Evolutionary conservation across 2,888 invertebrate species (phyloP), one percentile per base, ranked within the genome.

Genomic region (Trissolcus japonicus): DNA sequence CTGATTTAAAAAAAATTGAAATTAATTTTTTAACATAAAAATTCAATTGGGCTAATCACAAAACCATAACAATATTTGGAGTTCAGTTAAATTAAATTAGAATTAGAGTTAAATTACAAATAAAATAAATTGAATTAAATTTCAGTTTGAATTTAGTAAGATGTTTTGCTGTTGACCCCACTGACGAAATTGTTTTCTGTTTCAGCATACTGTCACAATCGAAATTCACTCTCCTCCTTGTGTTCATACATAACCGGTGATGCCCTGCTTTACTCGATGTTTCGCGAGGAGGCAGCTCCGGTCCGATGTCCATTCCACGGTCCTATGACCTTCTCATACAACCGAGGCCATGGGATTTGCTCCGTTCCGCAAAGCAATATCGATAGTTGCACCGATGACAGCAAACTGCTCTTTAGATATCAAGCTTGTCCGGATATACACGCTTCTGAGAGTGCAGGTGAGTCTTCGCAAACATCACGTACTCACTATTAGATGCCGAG

Each of bases 341-440:
- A 96, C 89, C 92, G 96, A 74, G 97, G 96, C 2, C 95, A 96
- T 85, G 96, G 96, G 17, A 96, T 96, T 87, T 98, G 98, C 90
- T 93, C 93, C 81, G 94, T 93, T 84, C 98, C 98, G 0, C 94
- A 95, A 62, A 97, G 97, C 56, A 96, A 96, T 82, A 95, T 98
- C 83, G 97, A 97, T 89, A 95, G 96, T 85, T 98, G 98, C 90
- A 97, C 97, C 0, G 97, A 98, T 89, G 95, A 97, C 86, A 96
- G 96, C 80, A 92, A 95, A 81, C 91, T 98, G 63, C 92, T 97
- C 81, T 94, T 98, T 86, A 95, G 95, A 89, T 98, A 97, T 90
- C 97, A 97, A 89, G 97, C 97, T 6, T 98, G 98, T 88, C 96
- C 96, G 14, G 97, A 97, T 89, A 94, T 97, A 6, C 93, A 94